Evolutionary conservation across 2,797 vertebrate genomes (phyloP), one percentile per base, ranked within the genome.

Genomic region (Falco berigora): DNA sequence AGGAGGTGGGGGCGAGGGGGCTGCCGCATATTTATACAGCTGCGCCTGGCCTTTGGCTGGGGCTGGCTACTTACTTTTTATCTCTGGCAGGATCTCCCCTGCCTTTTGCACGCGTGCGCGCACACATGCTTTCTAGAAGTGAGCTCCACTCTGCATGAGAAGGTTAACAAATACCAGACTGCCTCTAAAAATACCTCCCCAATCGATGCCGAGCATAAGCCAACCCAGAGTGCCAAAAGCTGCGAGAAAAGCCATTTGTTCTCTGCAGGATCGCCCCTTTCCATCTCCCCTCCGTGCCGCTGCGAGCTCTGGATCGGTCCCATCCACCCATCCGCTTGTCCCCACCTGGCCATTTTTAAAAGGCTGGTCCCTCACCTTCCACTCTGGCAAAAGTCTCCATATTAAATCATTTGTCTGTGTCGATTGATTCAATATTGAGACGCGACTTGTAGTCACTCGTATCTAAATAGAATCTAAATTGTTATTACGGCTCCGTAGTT

Each of bases 391-490:
- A 90, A 58, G 34, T 72, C 79, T 96, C 86, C 56, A 21, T 76
- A 94, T 96, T 96, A 96, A 94, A 90, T 77, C 36, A 90, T 95
- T 97, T 96, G 89, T 96, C 95, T 93, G 84, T 63, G 79, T 88
- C 86, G 32, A 96, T 92, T 96, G 97, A 96, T 93, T 97, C 96
- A 97, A 93, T 97, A 97, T 94, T 90, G 95, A 94, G 94, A 96
- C 19, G 4, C 63, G 30, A 94, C 88, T 96, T 81, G 95, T 94
- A 97, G 95, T 92, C 92, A 88, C 95, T 96, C 96, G 92, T 97
- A 97, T 97, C 97, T 97, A 97, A 97, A 97, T 97, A 94, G 97
- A 96, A 97, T 97, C 97, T 97, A 96, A 96, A 97, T 97, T 93
- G 96, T 97, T 96, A 95, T 96, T 96, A 95, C 6, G 10, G 91